Base-by-base conservation (phyloP, 2,888 invertebrate genomes). In the Creontiades dilutus region DNA sequence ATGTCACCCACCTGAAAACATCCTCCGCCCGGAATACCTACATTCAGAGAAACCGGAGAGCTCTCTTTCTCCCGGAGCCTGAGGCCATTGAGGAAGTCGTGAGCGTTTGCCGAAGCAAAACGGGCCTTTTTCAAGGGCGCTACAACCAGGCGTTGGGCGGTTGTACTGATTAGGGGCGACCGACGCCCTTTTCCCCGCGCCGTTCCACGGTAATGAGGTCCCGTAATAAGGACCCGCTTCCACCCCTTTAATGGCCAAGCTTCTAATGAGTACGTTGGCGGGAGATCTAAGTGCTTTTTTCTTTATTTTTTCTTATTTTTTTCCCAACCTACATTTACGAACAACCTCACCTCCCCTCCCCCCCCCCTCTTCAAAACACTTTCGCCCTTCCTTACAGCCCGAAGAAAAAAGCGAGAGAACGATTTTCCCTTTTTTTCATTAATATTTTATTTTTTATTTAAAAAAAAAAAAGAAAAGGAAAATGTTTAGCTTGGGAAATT, bases 201-300 rank as follows among this genome's bases (percentile, higher is more conserved):
- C 37, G 27, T 37, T 28, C 81, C 48, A 14, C 47, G 46, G 2
- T 81, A 81, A 81, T 81, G 81, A 81, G 81, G 81, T 81, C 48
- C 81, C 46, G 27, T 81, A 81, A 81, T 81, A 81, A 81, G 81
- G 81, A 81, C 81, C 23, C 47, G 47, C 19, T 13, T 48, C 16
- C 61, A 9, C 27, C 4, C 81, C 81, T 81, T 47, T 81, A 81
- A 81, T 81, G 81, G 81, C 19, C 47, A 47, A n/a, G 81, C 81
- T 81, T 81, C 81, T 81, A 81, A 81, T 81, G 81, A 81, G 81
- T 81, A 48, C 46, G 81, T 46, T 46, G 46, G 81, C 23, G 48
- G 13, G 81, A 37, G 78, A 46, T 81, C 81, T 46, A 46, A 46
- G 81, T 48, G 47, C 81, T 81, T 81, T 48, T 81, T 81, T 81